Percentiles rank a stretch among this genome's conserved stretches.
phyloP scores from a whole-genome alignment of 2,888 invertebrate genomes.

The Crepidodera aurea region DNA sequence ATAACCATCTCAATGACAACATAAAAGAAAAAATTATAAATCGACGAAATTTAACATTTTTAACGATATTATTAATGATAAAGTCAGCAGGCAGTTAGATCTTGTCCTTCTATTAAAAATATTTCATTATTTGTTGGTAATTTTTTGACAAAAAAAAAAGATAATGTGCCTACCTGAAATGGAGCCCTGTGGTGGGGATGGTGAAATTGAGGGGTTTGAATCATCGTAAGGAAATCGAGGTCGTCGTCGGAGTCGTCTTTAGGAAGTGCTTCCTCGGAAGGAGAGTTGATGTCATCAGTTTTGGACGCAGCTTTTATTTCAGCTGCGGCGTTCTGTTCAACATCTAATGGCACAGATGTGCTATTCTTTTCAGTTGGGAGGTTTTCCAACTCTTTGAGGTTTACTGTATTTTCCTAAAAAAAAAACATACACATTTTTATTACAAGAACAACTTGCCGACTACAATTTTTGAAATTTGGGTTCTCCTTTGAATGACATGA shows the following conservation, averaged over 20 bases:
- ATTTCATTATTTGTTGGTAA: no score
- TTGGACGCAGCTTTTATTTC: conserved; percentile 29
- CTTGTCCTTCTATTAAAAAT: no score
- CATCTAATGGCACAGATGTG: conserved; percentile 25
- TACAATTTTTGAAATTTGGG: no score
- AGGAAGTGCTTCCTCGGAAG: conserved; percentile 39
- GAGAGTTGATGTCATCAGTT: conserved; percentile 36
- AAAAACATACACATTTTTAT: background rate
- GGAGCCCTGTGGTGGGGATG: conserved; percentile 71
- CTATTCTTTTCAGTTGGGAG: conserved; percentile 44
- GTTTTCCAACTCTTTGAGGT: conserved; percentile 54
- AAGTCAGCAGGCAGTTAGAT: no score
- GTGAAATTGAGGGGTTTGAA: conserved; percentile 71
- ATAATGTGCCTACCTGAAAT: conserved; percentile 79
- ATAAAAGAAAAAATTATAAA: no score
- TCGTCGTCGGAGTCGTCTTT: conserved; percentile 60
- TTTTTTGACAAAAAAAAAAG: no score
- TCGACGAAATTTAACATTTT: no score
- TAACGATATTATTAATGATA: no score
- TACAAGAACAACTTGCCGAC: no score
- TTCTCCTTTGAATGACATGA: no score
- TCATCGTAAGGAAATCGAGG: conserved; percentile 67
- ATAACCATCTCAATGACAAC: no score
- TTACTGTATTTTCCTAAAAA: conserved; percentile 50
- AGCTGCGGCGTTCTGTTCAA: conserved; percentile 14